Evolutionary conservation across 2,113 vertebrate genomes (phyloP).

Genomic region (Monopterus albus): DNA sequence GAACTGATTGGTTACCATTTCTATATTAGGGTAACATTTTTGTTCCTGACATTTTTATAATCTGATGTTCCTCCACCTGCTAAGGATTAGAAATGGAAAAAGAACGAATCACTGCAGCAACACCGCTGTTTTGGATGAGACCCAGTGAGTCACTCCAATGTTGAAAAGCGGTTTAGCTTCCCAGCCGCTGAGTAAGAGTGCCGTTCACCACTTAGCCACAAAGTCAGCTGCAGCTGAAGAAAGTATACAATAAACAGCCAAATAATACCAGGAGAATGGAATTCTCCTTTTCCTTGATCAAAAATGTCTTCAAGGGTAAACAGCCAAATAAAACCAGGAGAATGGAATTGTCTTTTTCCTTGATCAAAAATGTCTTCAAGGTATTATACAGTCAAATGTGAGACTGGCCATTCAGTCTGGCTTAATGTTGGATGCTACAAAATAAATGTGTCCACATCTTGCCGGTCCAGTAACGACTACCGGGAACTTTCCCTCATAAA

Average conservation of each 20-base stretch:
- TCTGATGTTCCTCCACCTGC: slow-evolving; percentile 60
- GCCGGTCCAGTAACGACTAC: slow-evolving; percentile 30
- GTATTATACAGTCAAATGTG: slow-evolving; percentile 53
- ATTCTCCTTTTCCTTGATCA: slow-evolving; percentile 63
- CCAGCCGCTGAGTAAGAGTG: slow-evolving; percentile 25
- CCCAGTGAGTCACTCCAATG: slow-evolving; percentile 47
- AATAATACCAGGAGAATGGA: background rate
- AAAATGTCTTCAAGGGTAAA: slow-evolving; percentile 50
- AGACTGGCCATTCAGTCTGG: slow-evolving; percentile 25
- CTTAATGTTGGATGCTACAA: slow-evolving; percentile 34
- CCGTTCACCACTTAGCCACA: slow-evolving; percentile 23
- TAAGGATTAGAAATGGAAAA: slow-evolving; percentile 70
- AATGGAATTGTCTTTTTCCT: too few species aligned
- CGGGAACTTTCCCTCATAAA: slow-evolving; percentile 59
- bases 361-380: slow-evolving; percentile 54
- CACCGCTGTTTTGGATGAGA: slow-evolving; percentile 51
- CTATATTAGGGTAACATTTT: slow-evolving; percentile 60
- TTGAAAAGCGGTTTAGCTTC: slow-evolving; percentile 14
- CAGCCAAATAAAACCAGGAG: too few species aligned
- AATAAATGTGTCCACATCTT: slow-evolving; percentile 43
- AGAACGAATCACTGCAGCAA: slow-evolving; percentile 65
- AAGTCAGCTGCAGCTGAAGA: slow-evolving; percentile 42
- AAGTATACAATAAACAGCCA: slow-evolving; percentile 12
- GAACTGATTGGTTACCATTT: slow-evolving; percentile 57
- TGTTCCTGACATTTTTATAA: slow-evolving; percentile 56